A percentile compares a stretch with the other conserved stretches of the same genome.
Evolutionary conservation across 2,113 vertebrate species (phyloP).

Genomic region (Salvelinus alpinus): DNA sequence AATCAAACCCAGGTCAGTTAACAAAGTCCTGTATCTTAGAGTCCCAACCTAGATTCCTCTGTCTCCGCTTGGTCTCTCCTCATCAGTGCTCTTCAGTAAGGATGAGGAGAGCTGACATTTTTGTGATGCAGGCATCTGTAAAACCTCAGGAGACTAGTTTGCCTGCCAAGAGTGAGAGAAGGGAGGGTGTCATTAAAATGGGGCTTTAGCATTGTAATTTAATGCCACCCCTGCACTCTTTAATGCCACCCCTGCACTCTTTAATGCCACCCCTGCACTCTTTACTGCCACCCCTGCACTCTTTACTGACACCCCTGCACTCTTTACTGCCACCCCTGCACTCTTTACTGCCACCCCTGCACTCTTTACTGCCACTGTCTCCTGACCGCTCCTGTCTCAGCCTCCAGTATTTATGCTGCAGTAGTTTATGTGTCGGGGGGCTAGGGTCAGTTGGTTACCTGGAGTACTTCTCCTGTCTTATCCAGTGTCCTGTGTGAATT

Average conservation of each 20-base stretch:
- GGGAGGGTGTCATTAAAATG: constrained; percentile 22
- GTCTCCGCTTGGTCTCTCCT: constrained; percentile 17
- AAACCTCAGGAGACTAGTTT: constrained; percentile 43
- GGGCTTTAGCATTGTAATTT: constrained; percentile 40
- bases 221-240: constrained; percentile 1
- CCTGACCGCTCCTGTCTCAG: too few relatives aligned
- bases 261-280: neutral
- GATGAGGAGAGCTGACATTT: constrained; percentile 37
- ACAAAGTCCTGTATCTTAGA: neutral
- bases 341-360: too few relatives aligned
- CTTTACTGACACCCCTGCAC: too few relatives aligned
- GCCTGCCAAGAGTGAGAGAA: constrained; percentile 34
- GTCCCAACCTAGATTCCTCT: constrained; percentile 2
- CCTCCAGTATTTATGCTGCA: too few relatives aligned
- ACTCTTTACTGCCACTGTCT: too few relatives aligned
- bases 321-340: too few relatives aligned
- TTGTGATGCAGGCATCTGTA: constrained; percentile 39
- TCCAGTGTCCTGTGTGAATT: too few relatives aligned
- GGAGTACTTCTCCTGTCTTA: too few relatives aligned
- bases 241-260: constrained; percentile 26
- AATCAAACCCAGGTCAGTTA: constrained; percentile 6
- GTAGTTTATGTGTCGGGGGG: too few relatives aligned
- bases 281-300: too few relatives aligned
- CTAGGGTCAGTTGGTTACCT: too few relatives aligned
- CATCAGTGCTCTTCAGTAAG: neutral